These are phyloP conservation scores for Drosophila nr. perissopoda DNA, from an alignment of 2,888 invertebrate genomes.

Conservation along the genomic window DNA sequence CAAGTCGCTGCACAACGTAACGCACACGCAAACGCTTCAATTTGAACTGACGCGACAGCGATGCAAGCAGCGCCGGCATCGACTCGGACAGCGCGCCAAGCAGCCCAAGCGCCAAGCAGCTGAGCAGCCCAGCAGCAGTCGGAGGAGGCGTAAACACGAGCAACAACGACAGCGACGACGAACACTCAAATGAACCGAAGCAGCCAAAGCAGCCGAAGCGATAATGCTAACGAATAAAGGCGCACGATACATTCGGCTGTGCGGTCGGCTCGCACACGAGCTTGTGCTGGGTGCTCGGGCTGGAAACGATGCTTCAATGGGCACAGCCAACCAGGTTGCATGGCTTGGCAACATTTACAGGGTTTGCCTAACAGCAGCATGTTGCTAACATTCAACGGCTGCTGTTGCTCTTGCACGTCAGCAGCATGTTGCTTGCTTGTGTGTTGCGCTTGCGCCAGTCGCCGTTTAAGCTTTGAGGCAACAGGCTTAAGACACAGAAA, in stretches of 20 bases:
- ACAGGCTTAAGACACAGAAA: neutral
- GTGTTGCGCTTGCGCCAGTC: conserved; percentile 62
- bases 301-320: conserved; percentile 33
- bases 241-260: conserved; percentile 13
- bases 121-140: conserved; percentile 25
- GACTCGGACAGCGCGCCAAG: conserved; percentile 54
- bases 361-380: conserved; percentile 34
- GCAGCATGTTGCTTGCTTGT: conserved; percentile 44
- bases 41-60: conserved; percentile 79
- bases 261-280: conserved; percentile 23
- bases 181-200: conserved; percentile 6
- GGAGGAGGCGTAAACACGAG: conserved; percentile 33
- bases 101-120: conserved; percentile 28
- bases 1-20: conserved; percentile 66
- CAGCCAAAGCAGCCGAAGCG: conserved; percentile 7
- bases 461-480: conserved; percentile 15
- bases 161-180: conserved; percentile 7
- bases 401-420: neutral
- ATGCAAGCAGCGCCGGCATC: conserved; percentile 56
- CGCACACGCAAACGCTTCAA: conserved; percentile 84
- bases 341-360: conserved; percentile 39
- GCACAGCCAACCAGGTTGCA: conserved; percentile 62
- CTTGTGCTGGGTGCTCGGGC: conserved; percentile 3
- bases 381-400: conserved; percentile 32
- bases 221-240: conserved; percentile 20